Base-by-base conservation (phyloP, 2,797 vertebrate species). In the Threskiornis aethiopicus region DNA sequence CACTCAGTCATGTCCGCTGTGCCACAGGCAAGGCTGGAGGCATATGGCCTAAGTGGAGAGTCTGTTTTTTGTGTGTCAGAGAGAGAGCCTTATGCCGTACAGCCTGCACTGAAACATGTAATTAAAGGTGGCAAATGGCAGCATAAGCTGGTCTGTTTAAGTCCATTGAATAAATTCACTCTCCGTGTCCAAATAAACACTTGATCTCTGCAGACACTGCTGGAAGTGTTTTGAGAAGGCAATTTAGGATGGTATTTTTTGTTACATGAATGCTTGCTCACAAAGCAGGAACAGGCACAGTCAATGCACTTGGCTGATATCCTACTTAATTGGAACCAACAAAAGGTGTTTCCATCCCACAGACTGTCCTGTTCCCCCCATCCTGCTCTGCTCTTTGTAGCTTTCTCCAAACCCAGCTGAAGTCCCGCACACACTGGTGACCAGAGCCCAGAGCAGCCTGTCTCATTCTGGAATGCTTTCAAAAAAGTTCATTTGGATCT, bases 41-140 rank as follows among this genome's bases (percentile, higher is more conserved):
- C 57, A 54, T 19, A 4, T 2, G 9, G 20, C n/a, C 49, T 72
- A 35, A 41, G 25, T 4, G n/a, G 13, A 49, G 46, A 90, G n/a
- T 11, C n/a, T 66, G 44, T 0, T 22, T 5, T 52, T 37, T n/a
- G 10, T 51, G 44, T 0, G 0, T 39, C 78, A 62, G 47, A 66
- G 33, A 24, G 22, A 1, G 5, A 8, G 28, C 5, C 70, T 77
- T 39, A 3, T 26, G 57, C 69, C 52, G 11, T 33, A 37, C 31
- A 64, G 80, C 39, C 80, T 42, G 44, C 62, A 22, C 33, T 52
- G 75, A 75, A 85, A 72, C 66, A 6, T 16, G 5, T 9, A 28
- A 67, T 31, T 72, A 65, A 44, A 82, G 19, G 37, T 79, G 66
- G 25, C 8, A 76, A 79, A 61, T n/a, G 31, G 22, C 49, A 82